Base-by-base conservation (phyloP, 1,140 invertebrate species). In the Agraylea sexmaculata region DNA sequence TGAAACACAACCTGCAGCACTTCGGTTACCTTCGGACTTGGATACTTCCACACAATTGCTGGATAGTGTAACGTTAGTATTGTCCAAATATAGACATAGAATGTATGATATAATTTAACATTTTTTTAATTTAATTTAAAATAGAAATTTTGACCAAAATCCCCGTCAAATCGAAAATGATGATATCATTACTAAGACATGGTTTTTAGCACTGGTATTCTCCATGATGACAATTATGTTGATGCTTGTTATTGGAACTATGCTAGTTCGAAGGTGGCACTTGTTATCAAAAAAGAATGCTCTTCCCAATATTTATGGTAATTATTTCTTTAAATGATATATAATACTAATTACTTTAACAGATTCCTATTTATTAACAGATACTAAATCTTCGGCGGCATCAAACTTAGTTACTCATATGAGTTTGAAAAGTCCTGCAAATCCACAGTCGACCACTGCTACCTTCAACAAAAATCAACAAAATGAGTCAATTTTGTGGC, bases 121-220 rank as follows among this genome's bases (percentile, higher is more conserved):
- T n/a, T n/a, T n/a, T n/a, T n/a, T n/a, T n/a, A n/a, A 8, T 21
- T 32, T n/a, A 7, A 32, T 6, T 6, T 15, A 32, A n/a, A n/a
- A n/a, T n/a, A n/a, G n/a, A 7, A 6, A 10, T 10, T 10, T 44
- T 20, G 38, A 45, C 21, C 36, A 44, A 42, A 46, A 46, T 31
- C 45, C 45, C 1, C 44, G 63, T 22, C 65, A 63, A 53, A 59
- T 69, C 43, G 63, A 65, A 16, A 58, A 63, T 29, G 67, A 65
- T 21, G 72, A 74, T 52, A 71, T 75, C 44, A 62, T 75, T 40
- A 70, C 73, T 38, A 75, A 83, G 60, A 76, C 78, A 5, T 86
- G 82, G 82, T 85, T 86, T 62, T 76, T 85, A 52, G 75, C 77
- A 21, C 66, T 82, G 21, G 69, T 85, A 28, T 78, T 79, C 32